Evolutionary conservation across 2,113 vertebrate species (phyloP).

Genomic region (Eira barbara): DNA sequence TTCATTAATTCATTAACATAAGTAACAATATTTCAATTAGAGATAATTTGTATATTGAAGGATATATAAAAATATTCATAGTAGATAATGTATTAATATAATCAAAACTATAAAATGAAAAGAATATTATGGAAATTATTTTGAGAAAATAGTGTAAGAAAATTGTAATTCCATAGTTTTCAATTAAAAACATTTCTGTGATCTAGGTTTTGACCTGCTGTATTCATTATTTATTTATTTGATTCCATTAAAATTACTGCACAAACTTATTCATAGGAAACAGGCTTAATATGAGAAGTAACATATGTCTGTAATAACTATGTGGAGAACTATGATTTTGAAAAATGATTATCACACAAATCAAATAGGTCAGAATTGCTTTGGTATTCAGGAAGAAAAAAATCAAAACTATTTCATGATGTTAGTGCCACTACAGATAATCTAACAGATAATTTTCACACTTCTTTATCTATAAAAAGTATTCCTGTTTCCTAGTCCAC

Average conservation of each 20-base stretch:
- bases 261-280: not conserved
- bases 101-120: conserved; percentile 28
- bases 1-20: not conserved
- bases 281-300: not conserved
- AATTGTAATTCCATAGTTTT: not conserved
- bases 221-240: not conserved
- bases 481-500: not conserved
- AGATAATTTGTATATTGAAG: conserved; percentile 41
- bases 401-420: not conserved
- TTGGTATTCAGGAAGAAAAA: not conserved
- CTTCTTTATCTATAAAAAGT: not conserved
- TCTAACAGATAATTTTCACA: not conserved
- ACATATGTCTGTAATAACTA: not conserved
- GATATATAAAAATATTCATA: not conserved
- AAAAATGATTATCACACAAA: not conserved
- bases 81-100: not conserved
- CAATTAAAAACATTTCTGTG: conserved; percentile 23
- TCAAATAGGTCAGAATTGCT: not conserved
- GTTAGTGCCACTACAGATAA: not conserved
- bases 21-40: not conserved
- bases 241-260: not conserved
- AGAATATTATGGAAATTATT: conserved; percentile 4
- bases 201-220: not conserved
- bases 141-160: not conserved
- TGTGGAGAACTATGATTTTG: not conserved